Percentiles rank a stretch among this genome's conserved stretches.
Conservation (phyloP, 2,888 invertebrate species). For the Lithodes maja region DNA sequence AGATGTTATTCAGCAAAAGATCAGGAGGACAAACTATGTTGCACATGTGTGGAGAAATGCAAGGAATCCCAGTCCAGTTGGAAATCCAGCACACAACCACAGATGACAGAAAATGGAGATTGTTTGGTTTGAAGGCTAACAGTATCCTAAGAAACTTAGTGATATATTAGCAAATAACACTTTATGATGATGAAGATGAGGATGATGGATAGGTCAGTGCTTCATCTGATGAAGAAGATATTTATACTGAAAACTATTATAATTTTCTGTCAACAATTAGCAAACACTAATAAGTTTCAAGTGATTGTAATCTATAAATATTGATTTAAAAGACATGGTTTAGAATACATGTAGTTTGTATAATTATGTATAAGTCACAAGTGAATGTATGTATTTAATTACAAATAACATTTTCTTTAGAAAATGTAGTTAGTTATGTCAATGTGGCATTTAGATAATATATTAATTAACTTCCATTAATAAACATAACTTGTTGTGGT, state of each 20-base stretch:
- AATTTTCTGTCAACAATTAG: not conserved
- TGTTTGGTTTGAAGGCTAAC: not conserved
- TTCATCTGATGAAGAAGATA: not conserved
- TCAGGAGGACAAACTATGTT: no score
- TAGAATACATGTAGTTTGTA: not conserved
- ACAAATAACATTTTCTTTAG: not conserved
- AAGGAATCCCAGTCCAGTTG: no score
- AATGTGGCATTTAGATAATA: not conserved
- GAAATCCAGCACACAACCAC: not conserved
- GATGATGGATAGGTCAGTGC: not conserved
- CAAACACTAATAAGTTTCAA: not conserved
- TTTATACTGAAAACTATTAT: not conserved
- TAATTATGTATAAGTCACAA: not conserved
- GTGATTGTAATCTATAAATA: not conserved
- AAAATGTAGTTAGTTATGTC: not conserved
- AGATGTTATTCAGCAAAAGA: no score
- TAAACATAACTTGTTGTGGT: not conserved
- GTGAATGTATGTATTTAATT: not conserved
- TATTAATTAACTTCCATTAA: not conserved
- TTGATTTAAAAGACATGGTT: not conserved
- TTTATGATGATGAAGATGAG: not conserved
- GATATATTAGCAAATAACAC: not conserved
- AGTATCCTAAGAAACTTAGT: not conserved
- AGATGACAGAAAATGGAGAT: not conserved
- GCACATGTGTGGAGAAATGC: no score